A percentile compares a stretch with the other conserved stretches of the same genome.
These are phyloP conservation scores for Stenodera caucasica DNA, from an alignment of 2,888 invertebrate genomes.

Conservation along the genomic window DNA sequence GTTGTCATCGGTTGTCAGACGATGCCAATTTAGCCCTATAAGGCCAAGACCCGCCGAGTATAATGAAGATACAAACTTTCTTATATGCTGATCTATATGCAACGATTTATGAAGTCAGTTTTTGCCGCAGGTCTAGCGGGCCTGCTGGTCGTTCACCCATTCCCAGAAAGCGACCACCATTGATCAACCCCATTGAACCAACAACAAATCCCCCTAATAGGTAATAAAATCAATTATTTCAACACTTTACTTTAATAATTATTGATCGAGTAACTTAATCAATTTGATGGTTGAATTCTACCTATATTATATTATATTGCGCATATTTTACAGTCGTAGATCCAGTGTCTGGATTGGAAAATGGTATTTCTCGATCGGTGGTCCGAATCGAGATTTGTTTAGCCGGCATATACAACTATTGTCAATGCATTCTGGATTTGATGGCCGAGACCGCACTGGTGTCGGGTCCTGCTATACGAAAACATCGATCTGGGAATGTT, in stretches of 20 bases:
- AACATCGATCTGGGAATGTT: constrained; percentile 14
- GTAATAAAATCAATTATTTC: too few species aligned
- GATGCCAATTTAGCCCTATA: constrained; percentile 56
- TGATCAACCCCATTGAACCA: not conserved
- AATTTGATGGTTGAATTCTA: too few species aligned
- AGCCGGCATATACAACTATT: constrained; percentile 43
- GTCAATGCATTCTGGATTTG: constrained; percentile 48
- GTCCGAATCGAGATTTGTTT: constrained; percentile 49
- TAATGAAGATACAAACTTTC: constrained; percentile 57
- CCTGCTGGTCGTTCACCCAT: constrained; percentile 15
- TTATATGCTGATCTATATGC: constrained; percentile 47
- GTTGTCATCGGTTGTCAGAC: constrained; percentile 56
- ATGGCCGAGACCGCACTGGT: constrained; percentile 44
- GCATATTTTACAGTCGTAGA: too few species aligned
- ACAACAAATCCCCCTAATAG: not conserved
- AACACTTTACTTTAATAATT: too few species aligned
- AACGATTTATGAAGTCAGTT: constrained; percentile 54
- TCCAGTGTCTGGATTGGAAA: too few species aligned
- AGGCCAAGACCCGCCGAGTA: constrained; percentile 51
- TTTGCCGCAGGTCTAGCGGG: constrained; percentile 44
- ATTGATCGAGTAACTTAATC: too few species aligned
- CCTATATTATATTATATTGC: too few species aligned
- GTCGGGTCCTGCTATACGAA: constrained; percentile 12
- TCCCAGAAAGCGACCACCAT: constrained; percentile 5
- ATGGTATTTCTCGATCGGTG: constrained; percentile 50